Evolutionary conservation across 2,113 vertebrate genomes (phyloP), one percentile per base, ranked within the genome.

Genomic region (Oxygymnocypris stewartii): DNA sequence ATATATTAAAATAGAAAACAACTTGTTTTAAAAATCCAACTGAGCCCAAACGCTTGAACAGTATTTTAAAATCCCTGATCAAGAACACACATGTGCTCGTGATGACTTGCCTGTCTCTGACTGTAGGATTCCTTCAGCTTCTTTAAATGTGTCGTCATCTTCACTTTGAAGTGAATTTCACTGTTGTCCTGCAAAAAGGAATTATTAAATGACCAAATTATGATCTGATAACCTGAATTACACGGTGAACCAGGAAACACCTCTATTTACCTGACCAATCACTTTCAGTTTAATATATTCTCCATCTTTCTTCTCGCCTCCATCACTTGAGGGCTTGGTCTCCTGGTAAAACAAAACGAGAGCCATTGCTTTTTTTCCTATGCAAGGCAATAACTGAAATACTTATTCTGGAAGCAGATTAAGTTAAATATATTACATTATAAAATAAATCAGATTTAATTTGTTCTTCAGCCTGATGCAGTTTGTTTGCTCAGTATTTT

Each of bases 121-220:
- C 98, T 99, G 95, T 99, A 99, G 2, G 98, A 99, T 94, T 99
- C 97, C 96, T 99, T 99, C 91, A 99, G 96, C 92, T 99, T 99
- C 95, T 99, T 99, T 96, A 99, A 96, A 96, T 99, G 98, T 88
- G 98, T 99, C 49, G 98, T 99, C 98, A 99, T 99, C 96, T 99
- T 99, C 96, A 99, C 98, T 95, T 99, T 99, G 92, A 99, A 99
- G 93, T 99, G 98, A 93, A 99, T 99, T 97, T 99, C 98, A 92
- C 98, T 99, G 96, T 98, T 99, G 94, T 99, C 98, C 98, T 99
- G 94, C 88, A 88, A 92, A 92, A 20, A 20, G 2, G 83, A 25
- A 69, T 16, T 57, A 65, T 13, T 61, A 67, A 6, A 61, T 61
- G 20, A 13, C 10, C 37, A 42, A 42, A 74, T 1, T 10, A 3